Evolutionary conservation across 1,140 invertebrate genomes (phyloP).

Genomic region (Lepidotrigona ventralis): DNA sequence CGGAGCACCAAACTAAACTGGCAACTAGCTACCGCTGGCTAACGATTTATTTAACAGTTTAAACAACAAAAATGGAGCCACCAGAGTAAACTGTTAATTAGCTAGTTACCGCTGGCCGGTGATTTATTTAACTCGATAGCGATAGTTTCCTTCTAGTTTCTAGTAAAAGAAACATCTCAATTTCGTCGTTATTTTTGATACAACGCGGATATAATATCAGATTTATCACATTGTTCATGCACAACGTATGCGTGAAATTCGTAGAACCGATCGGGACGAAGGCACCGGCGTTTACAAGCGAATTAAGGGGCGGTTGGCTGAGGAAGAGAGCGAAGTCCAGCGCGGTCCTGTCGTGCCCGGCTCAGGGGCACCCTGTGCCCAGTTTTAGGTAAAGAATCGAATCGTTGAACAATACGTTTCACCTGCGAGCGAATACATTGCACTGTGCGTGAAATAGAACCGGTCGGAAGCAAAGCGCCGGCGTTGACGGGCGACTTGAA

Average conservation of each 20-base stretch:
- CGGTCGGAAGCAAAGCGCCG: constrained; percentile 85
- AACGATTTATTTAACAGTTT: no score
- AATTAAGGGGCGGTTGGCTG: constrained; percentile 76
- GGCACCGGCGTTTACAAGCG: constrained; percentile 82
- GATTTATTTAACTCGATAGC: no score
- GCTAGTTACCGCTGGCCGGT: no score
- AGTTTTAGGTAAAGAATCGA: constrained; percentile 76
- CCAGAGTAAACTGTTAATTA: no score
- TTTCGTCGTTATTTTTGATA: no score
- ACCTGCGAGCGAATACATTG: not conserved
- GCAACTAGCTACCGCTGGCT: no score
- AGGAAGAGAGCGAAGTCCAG: constrained; percentile 69
- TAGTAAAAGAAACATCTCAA: no score
- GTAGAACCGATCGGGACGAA: constrained; percentile 86
- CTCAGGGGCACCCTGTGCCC: constrained; percentile 82
- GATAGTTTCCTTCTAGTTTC: no score
- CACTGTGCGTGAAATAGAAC: constrained; percentile 78
- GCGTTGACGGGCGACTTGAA: constrained; percentile 81
- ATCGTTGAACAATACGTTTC: not conserved
- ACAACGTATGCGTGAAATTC: constrained; percentile 23
- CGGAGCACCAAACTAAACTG: no score
- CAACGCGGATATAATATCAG: no score
- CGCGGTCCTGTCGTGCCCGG: constrained; percentile 83
- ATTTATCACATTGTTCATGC: not conserved
- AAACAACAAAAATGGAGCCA: no score